These are phyloP conservation scores for Ganaspis brasiliensis DNA, from an alignment of 2,888 invertebrate genomes.

Conservation along the genomic window DNA sequence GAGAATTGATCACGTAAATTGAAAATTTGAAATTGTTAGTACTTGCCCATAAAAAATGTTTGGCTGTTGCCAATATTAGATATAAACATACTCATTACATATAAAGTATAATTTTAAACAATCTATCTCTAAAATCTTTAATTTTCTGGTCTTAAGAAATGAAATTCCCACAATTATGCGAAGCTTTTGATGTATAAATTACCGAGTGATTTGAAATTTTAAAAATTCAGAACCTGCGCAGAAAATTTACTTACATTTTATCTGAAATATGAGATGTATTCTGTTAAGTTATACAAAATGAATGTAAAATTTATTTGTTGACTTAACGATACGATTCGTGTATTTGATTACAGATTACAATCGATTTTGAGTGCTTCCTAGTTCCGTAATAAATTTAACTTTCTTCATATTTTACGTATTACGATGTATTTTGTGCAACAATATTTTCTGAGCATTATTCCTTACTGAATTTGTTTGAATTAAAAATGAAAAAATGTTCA, in stretches of 20 bases:
- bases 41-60: no score
- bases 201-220: no score
- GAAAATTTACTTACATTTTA: constrained; percentile 9
- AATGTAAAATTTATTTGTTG: constrained; percentile 28
- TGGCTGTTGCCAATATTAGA: no score
- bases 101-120: no score
- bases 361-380: constrained; percentile 41
- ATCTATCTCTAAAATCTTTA: no score
- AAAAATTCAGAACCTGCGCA: no score
- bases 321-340: constrained; percentile 16
- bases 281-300: constrained; percentile 35
- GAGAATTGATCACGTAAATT: no score
- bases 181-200: no score
- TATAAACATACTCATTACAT: no score
- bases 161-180: no score
- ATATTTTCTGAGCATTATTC: not conserved
- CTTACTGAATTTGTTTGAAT: constrained; percentile 13
- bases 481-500: not conserved
- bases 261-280: constrained; percentile 8
- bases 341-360: constrained; percentile 39
- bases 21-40: no score
- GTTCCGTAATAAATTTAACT: constrained; percentile 29
- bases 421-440: constrained; percentile 13
- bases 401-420: not conserved
- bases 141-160: no score